phyloP scores from a whole-genome alignment of 2,797 vertebrate species.

The Lacerta viridis region DNA sequence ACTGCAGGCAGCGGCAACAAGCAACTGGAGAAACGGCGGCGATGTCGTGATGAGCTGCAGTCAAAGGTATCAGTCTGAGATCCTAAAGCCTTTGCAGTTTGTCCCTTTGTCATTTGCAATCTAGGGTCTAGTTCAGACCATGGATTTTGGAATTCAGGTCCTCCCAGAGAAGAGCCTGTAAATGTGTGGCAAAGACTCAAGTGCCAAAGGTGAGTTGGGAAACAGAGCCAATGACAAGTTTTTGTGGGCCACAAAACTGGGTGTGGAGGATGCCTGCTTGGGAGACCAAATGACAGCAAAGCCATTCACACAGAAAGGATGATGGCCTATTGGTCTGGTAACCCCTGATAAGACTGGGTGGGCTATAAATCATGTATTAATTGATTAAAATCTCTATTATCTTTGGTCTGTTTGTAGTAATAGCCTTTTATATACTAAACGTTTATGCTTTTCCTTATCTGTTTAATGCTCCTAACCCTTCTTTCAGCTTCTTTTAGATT shows the following conservation, averaged over 20 bases:
- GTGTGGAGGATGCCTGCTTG: not conserved
- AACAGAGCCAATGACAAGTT: not conserved
- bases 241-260: not conserved
- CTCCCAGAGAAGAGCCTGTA: not conserved
- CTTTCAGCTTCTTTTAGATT: too few species aligned
- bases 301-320: not conserved
- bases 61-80: slow-evolving; percentile 79
- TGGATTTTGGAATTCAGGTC: not conserved
- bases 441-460: too few species aligned
- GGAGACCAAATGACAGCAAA: not conserved
- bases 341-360: too few species aligned
- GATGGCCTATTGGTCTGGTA: too few species aligned
- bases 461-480: too few species aligned
- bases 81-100: not conserved
- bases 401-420: too few species aligned
- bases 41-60: slow-evolving; percentile 90
- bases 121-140: not conserved
- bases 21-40: slow-evolving; percentile 91
- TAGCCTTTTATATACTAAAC: too few species aligned
- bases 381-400: too few species aligned
- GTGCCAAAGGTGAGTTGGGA: not conserved
- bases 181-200: not conserved
- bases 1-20: slow-evolving; percentile 79
- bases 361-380: too few species aligned
- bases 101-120: not conserved